Evolutionary conservation across 2,888 invertebrate genomes (phyloP), one percentile per base, ranked within the genome.

Genomic region (Cerastis leucographa): DNA sequence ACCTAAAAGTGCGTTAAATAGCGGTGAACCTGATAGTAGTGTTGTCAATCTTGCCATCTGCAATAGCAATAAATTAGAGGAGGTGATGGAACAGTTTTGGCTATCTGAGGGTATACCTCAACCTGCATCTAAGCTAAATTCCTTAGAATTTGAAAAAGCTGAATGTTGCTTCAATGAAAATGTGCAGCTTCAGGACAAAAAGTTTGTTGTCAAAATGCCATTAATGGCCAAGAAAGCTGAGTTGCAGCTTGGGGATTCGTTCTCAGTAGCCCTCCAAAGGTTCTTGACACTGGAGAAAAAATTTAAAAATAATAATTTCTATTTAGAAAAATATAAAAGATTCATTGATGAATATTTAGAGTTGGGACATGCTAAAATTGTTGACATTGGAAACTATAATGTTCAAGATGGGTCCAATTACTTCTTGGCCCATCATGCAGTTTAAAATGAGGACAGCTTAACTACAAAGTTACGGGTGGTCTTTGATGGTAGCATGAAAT

Each of bases 291-390:
- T 49, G 46, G 66, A 66, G 29, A 66, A 19, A 29, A 9, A 19
- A 29, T 49, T 49, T 66, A 66, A 66, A 19, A 29, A 22, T 11
- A 46, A 66, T 25, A 25, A 14, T 42, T 6, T 42, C 14, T 64
- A 42, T 64, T 42, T 64, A 14, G 42, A 64, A 64, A 64, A 42
- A 42, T 64, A 64, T 42, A 64, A 64, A 12, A n/a, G 8, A 2
- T 64, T 42, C n/a, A 46, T 46, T 46, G 66, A 66, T 9, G 46
- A 66, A 12, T 66, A 66, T 11, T 25, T 66, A 49, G 66, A 25
- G 9, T 66, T 66, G 66, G 66, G 46, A 29, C 66, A 66, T 66
- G 66, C 46, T 49, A 66, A 66, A 49, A 46, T 11, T 17, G 66
- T 66, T 29, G 29, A 66, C n/a, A 14, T 64, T 42, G 64, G n/a